phyloP scores from a whole-genome alignment of 2,113 vertebrate genomes.

The Struthio camelus region DNA sequence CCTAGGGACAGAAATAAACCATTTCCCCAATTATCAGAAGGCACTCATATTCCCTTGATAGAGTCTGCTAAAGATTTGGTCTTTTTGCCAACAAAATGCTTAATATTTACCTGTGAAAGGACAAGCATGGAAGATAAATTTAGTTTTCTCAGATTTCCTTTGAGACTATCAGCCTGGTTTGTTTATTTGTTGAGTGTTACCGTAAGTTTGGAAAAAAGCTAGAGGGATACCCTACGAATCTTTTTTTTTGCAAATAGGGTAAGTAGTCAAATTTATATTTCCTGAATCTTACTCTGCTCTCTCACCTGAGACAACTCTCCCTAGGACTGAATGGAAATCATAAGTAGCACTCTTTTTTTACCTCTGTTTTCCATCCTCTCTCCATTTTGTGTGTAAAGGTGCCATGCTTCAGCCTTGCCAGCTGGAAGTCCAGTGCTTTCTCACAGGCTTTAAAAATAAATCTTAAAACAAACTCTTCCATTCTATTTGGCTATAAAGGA shows the following conservation, averaged over 20 bases:
- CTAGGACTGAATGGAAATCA: neutral
- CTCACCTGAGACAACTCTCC: neutral
- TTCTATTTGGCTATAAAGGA: constrained; percentile 28
- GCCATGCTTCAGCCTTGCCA: neutral
- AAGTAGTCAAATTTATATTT: neutral
- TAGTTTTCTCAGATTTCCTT: neutral
- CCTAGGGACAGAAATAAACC: neutral
- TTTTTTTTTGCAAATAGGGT: neutral
- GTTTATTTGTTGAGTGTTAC: neutral
- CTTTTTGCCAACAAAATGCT: neutral
- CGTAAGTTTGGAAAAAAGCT: neutral
- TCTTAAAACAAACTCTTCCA: neutral
- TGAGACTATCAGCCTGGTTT: neutral
- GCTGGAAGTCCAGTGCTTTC: constrained; percentile 9
- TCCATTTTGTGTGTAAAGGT: neutral
- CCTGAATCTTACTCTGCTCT: neutral
- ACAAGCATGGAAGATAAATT: neutral
- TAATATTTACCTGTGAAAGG: neutral
- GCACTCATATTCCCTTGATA: neutral
- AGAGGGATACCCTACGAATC: neutral
- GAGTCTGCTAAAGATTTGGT: neutral
- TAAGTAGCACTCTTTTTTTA: neutral
- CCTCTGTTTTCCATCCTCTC: neutral
- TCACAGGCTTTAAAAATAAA: constrained; percentile 25
- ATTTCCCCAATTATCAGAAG: neutral